phyloP scores from a whole-genome alignment of 2,113 vertebrate species.

The Hemichromis elongatus region DNA sequence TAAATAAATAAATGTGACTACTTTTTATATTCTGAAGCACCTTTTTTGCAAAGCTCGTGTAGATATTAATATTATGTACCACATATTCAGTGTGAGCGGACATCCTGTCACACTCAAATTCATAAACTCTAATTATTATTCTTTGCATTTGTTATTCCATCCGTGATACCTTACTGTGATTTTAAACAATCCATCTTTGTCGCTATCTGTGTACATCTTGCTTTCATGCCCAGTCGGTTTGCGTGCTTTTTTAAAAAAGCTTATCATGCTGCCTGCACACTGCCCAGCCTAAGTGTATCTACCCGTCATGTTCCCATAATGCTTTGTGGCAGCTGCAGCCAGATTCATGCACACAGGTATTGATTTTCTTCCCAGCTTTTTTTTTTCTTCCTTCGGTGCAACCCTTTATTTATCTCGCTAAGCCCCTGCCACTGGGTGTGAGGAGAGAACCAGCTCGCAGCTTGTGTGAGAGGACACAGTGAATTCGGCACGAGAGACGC shows the following conservation, averaged over 20 bases:
- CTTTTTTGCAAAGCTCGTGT: not conserved
- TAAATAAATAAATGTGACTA: not conserved
- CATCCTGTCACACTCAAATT: not conserved
- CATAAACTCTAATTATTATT: not conserved
- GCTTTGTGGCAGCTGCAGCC: conserved; percentile 77
- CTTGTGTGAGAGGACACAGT: conserved; percentile 21
- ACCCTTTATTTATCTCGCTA: conserved; percentile 72
- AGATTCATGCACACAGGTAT: conserved; percentile 92
- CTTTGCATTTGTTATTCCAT: not conserved
- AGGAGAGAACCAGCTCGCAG: conserved; percentile 27
- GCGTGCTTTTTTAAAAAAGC: not conserved
- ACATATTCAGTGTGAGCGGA: not conserved
- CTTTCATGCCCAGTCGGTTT: not conserved
- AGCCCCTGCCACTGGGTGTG: conserved; percentile 48
- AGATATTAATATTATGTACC: not conserved
- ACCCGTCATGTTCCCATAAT: conserved; percentile 77
- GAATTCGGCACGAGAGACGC: conserved; percentile 28
- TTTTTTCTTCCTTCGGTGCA: conserved; percentile 64
- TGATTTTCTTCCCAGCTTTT: conserved; percentile 79
- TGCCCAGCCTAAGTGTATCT: conserved; percentile 51
- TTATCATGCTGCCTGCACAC: conserved; percentile 23
- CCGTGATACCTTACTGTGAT: not conserved
- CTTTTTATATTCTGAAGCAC: rapidly evolving
- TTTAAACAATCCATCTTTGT: not conserved
- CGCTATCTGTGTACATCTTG: not conserved